Conservation (phyloP, 2,888 invertebrate genomes). For the Xestoiulus laeticollis region DNA sequence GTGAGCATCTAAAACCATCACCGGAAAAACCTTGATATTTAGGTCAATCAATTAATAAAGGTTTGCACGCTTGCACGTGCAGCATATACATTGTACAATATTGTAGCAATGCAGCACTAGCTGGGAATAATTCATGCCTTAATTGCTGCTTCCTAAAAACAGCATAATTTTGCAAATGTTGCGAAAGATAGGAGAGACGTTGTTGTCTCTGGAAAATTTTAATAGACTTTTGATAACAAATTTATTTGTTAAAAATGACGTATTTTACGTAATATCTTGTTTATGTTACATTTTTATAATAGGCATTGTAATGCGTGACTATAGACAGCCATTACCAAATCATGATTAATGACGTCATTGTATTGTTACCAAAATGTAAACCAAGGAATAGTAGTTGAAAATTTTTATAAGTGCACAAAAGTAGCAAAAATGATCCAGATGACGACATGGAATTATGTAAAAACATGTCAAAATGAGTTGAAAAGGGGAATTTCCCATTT, state of each 20-base stretch:
- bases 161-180: no score
- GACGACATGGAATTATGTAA: no score
- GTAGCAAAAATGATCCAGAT: no score
- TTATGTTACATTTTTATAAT: no score
- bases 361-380: no score
- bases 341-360: no score
- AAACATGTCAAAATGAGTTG: no score
- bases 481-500: no score
- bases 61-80: neutral
- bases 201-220: neutral
- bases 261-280: neutral
- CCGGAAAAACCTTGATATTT: slow-evolving; percentile 12
- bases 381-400: no score
- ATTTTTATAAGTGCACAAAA: no score
- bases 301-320: no score
- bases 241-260: neutral
- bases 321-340: neutral
- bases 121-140: neutral
- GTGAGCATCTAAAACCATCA: neutral
- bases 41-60: neutral
- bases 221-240: neutral
- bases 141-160: neutral
- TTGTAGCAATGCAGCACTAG: neutral
- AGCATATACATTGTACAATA: no score
- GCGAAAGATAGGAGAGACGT: neutral